Evolutionary conservation across 1,140 invertebrate genomes (phyloP).

Genomic region (Microplitis demolitor): DNA sequence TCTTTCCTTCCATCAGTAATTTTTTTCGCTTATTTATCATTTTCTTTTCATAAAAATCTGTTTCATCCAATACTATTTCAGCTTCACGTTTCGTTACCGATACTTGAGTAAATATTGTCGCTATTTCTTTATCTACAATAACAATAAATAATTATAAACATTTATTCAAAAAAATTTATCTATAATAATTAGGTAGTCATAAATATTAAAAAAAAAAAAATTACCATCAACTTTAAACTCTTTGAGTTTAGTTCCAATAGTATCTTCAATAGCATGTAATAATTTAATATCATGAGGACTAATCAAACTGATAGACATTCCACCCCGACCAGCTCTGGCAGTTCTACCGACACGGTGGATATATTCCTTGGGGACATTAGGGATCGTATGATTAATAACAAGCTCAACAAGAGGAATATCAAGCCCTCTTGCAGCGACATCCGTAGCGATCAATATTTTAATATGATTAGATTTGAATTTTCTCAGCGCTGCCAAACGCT

Average conservation of each 20-base stretch:
- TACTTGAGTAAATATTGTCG: slow-evolving; percentile 88
- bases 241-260: slow-evolving; percentile 83
- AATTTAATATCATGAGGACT: slow-evolving; percentile 90
- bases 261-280: slow-evolving; percentile 83
- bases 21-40: slow-evolving; percentile 88
- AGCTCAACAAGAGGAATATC: slow-evolving; percentile 89
- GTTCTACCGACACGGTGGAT: slow-evolving; percentile 97
- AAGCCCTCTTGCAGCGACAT: slow-evolving; percentile 92
- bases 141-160: too few relatives aligned
- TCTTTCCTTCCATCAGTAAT: slow-evolving; percentile 82
- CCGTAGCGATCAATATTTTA: slow-evolving; percentile 92
- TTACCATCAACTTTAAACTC: slow-evolving; percentile 85
- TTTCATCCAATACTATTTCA: slow-evolving; percentile 88
- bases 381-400: slow-evolving; percentile 93
- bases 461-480: slow-evolving; percentile 86
- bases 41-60: slow-evolving; percentile 88
- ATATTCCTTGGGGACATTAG: slow-evolving; percentile 89
- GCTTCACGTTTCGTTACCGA: slow-evolving; percentile 89
- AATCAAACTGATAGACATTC: slow-evolving; percentile 87
- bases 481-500: slow-evolving; percentile 77
- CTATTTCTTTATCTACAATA: slow-evolving; percentile 80
- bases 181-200: background rate
- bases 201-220: slow-evolving; percentile 31
- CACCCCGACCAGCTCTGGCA: slow-evolving; percentile 86
- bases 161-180: too few relatives aligned